phyloP scores from a whole-genome alignment of 2,113 vertebrate species.

The Peucedramus taeniatus region DNA sequence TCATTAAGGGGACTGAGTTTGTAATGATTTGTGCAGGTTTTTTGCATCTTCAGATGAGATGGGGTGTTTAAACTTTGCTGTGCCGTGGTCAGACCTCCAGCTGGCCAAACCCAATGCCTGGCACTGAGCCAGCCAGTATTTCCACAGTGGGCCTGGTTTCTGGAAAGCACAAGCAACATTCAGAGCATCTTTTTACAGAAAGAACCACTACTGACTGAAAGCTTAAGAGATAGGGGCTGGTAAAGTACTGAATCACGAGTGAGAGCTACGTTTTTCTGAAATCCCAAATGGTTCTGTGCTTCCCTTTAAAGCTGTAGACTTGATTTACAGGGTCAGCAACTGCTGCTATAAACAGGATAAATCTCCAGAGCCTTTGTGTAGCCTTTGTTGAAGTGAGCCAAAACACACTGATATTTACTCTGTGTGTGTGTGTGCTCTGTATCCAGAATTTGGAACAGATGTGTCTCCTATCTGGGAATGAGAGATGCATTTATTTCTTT shows the following conservation, averaged over 20 bases:
- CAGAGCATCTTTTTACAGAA: neutral
- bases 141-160: neutral
- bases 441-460: neutral
- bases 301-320: neutral
- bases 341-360: conserved; percentile 35
- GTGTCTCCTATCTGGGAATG: neutral
- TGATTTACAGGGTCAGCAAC: conserved; percentile 54
- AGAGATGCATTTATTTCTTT: neutral
- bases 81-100: neutral
- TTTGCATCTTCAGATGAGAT: neutral
- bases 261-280: neutral
- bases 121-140: neutral
- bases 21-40: neutral
- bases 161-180: neutral
- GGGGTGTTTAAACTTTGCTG: neutral
- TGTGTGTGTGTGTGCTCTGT: neutral
- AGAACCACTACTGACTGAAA: neutral
- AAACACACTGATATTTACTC: neutral
- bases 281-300: neutral
- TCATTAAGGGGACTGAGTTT: neutral
- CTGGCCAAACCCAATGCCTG: neutral
- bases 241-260: neutral
- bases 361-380: conserved; percentile 28
- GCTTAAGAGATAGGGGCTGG: neutral
- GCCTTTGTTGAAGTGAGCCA: neutral